phyloP scores from a whole-genome alignment of 2,113 vertebrate genomes.

The Brachypodius melanocephalos region DNA sequence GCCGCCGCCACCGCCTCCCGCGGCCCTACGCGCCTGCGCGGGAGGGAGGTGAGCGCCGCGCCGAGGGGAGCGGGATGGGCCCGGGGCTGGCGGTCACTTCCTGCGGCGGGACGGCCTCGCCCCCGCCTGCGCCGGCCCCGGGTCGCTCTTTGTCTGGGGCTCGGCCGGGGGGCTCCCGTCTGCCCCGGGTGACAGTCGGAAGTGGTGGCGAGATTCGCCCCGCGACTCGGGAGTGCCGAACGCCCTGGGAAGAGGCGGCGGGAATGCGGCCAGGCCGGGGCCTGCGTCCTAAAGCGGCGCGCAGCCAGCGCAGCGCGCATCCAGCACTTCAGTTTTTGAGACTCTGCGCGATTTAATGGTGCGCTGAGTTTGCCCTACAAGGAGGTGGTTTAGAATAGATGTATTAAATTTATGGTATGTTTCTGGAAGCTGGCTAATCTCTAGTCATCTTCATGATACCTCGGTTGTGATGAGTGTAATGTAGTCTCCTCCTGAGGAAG shows the following conservation, averaged over 20 bases:
- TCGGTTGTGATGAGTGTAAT: rapidly evolving
- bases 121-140: too few species aligned
- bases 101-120: rapidly evolving
- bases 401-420: rapidly evolving
- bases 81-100: rapidly evolving
- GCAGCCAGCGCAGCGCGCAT: rapidly evolving
- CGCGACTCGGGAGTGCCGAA: rapidly evolving
- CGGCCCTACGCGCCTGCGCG: background rate
- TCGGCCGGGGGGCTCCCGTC: background rate
- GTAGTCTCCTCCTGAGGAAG: rapidly evolving
- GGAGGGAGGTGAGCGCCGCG: background rate
- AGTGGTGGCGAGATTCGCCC: background rate
- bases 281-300: background rate
- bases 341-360: rapidly evolving
- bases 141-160: too few species aligned
- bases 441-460: rapidly evolving
- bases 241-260: background rate
- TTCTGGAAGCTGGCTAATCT: background rate
- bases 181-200: background rate
- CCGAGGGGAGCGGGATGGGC: background rate
- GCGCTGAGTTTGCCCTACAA: background rate
- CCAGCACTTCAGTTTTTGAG: rapidly evolving
- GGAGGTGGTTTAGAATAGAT: background rate
- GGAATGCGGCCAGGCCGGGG: background rate
- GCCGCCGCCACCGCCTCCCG: background rate